Percentiles rank a stretch among this genome's conserved stretches.
Conservation (phyloP, 2,797 vertebrate species). For the Malacoctenus gilli region DNA sequence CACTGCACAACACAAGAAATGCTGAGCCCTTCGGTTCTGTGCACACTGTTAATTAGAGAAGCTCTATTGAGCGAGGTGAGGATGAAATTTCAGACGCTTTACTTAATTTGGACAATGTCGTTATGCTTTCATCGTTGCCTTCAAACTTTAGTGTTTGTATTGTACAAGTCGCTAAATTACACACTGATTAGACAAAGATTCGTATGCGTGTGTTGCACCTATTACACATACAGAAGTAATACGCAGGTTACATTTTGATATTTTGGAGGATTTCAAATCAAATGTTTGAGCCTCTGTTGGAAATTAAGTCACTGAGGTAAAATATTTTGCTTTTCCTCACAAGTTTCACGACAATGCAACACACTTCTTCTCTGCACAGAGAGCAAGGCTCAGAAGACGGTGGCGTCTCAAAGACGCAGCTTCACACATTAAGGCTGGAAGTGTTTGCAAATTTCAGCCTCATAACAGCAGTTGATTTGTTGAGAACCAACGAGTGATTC, state of each 20-base stretch:
- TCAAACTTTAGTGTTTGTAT: no score
- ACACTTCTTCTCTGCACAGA: constrained; percentile 12
- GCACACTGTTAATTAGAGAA: not conserved
- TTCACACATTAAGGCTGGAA: not conserved
- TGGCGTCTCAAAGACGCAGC: no score
- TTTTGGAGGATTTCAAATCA: not conserved
- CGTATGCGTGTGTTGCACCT: constrained; percentile 1
- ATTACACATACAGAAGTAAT: not conserved
- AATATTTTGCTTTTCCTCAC: no score
- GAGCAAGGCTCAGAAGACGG: constrained; percentile 15
- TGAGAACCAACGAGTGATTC: constrained; percentile 2
- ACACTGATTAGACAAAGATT: not conserved
- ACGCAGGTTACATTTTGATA: constrained; percentile 4
- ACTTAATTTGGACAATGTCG: not conserved
- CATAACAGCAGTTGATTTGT: constrained; percentile 9
- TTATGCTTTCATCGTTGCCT: no score
- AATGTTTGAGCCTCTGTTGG: constrained; percentile 1
- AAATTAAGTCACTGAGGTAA: constrained; percentile 17
- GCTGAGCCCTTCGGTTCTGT: constrained; percentile 9
- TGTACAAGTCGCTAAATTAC: no score
- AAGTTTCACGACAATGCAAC: no score
- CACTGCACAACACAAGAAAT: constrained; percentile 21
- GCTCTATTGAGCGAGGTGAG: not conserved
- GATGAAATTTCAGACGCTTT: not conserved
- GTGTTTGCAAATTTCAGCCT: constrained; percentile 14